Base-by-base conservation (phyloP, 64 coral and sea anemone species). In the Stichodactyla mertensii region DNA sequence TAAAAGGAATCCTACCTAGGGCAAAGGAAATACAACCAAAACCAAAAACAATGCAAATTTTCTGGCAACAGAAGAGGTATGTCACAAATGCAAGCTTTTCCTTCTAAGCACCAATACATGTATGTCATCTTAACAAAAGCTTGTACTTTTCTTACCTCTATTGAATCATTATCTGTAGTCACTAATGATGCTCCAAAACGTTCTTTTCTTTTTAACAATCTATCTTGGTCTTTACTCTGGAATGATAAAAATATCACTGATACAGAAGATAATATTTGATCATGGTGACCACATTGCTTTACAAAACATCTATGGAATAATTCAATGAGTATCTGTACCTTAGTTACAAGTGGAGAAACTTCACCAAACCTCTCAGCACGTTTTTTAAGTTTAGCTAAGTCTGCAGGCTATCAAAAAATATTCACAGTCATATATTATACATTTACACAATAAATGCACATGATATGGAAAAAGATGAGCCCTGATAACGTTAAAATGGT, bases 321-420 rank as follows among this genome's bases (percentile, higher is more conserved):
- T 16, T 61, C 13, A 54, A 14, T 52, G 13, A 36, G 27, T 71
- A 24, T 83, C 6, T 8, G 20, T 83, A 94, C 92, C 88, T 94
- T 90, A 7, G 85, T 57, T 7, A 94, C 86, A 4, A 87, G 10
- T 20, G 92, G 92, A 12, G 92, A 94, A 79, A 94, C 88, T 82
- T 85, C 92, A 58, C 92, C 92, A 90, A 94, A 94, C 82, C 92
- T 86, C 56, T 94, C 88, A 83, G 92, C 92, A 89, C 92, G 78
- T 70, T 94, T 83, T 64, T 89, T 90, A 6, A 94, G 88, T 61
- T 90, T 94, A 5, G 86, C 56, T 67, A 94, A 51, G 55, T 94
- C 92, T 36, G 55, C 54, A 52, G 61, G 10, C 61, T 87, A 74
- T 27, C 24, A n/a, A 74, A 74, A 74, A 74, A 13, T 11, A 66